Percentiles rank a stretch among this genome's conserved stretches.
Evolutionary conservation across 1,140 invertebrate genomes (phyloP).

Genomic region (Doryteuthis pealeii): DNA sequence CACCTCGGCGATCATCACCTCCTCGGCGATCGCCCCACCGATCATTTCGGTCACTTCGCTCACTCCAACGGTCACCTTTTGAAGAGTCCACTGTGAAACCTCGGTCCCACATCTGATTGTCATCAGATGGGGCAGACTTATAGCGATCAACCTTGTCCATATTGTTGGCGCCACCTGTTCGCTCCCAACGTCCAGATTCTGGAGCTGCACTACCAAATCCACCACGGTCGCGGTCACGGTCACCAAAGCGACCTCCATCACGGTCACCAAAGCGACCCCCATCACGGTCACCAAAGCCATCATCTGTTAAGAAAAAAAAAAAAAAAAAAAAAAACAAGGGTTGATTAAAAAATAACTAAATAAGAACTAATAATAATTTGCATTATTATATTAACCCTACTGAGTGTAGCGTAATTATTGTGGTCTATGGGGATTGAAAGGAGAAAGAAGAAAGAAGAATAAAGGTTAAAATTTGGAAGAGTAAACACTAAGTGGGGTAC

Average conservation of each 20-base stretch:
- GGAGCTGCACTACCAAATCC: conserved; percentile 8
- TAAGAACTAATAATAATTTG: background rate
- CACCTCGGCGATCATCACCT: conserved; percentile 16
- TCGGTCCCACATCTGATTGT: background rate
- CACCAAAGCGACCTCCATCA: conserved; percentile 52
- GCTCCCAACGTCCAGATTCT: conserved; percentile 52
- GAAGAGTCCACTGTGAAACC: background rate
- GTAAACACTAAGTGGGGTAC: too few species aligned
- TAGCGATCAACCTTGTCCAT: conserved; percentile 18
- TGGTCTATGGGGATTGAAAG: too few species aligned
- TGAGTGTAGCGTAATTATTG: too few species aligned
- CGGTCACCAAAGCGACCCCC: conserved; percentile 30
- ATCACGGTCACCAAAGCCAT: conserved; percentile 33
- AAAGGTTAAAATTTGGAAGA: too few species aligned
- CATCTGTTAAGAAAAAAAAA: conserved; percentile 32
- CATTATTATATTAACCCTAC: background rate
- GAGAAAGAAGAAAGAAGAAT: too few species aligned
- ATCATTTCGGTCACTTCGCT: conserved; percentile 15
- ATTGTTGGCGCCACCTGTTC: conserved; percentile 40
- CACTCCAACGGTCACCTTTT: conserved; percentile 11
- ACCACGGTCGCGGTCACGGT: conserved; percentile 24
- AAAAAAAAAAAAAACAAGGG: background rate
- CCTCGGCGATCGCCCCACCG: conserved; percentile 25
- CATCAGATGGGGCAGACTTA: background rate
- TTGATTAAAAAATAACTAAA: background rate